Evolutionary conservation across 2,113 vertebrate species (phyloP), one percentile per base, ranked within the genome.

Genomic region (Corydoras maculifer): DNA sequence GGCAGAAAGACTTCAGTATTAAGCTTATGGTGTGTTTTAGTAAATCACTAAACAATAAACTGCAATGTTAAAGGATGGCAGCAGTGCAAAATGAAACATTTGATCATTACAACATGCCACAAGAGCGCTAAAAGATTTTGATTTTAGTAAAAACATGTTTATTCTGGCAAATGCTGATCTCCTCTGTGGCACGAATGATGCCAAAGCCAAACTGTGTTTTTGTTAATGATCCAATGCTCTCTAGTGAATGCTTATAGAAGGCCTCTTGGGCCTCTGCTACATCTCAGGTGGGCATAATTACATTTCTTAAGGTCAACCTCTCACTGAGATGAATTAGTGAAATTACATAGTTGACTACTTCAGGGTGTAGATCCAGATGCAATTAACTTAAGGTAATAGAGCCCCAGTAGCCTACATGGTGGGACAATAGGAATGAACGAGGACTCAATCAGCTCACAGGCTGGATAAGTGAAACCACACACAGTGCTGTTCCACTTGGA

Each of bases 251-350:
- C 83, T 88, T 82, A 83, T 83, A 7, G 13, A 32, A 59, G 81
- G 85, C 85, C 86, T 87, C 85, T 87, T 80, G 79, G 86, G 84
- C 82, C 85, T 82, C 75, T 60, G 82, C 72, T 87, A 84, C 84
- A 89, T 86, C 86, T 87, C 85, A 90, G 89, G 89, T 90, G 88
- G 89, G 84, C 84, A 87, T 89, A 91, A 91, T 91, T 90, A 88
- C 87, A 88, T 88, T 88, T 85, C 85, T 89, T 90, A 91, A 90
- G 89, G 89, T 90, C 89, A 90, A 83, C 87, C 88, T 87, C 88
- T 90, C 87, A 88, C 87, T 75, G 85, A 86, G 86, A 90, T 87
- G 85, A 89, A 90, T 91, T 88, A 89, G 88, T 86, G 86, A 87
- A 90, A 90, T 89, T 88, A 87, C 84, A 84, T 87, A 90, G 88